phyloP scores from a whole-genome alignment of 2,113 vertebrate species.

The Tachycineta bicolor region DNA sequence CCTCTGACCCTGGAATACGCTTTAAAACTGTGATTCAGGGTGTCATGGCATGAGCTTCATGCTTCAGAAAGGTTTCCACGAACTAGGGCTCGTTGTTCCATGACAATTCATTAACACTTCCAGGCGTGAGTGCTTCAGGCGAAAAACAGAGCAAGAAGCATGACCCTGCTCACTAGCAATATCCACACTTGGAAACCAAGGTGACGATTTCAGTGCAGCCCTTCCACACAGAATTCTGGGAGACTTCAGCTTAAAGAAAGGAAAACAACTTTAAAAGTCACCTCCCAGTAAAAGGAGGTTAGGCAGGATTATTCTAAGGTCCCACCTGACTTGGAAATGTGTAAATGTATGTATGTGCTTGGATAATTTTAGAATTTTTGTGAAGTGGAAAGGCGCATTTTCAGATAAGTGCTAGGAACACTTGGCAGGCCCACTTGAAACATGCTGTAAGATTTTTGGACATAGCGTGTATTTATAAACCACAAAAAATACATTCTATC shows the following conservation, averaged over 20 bases:
- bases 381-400: background rate
- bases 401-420: conserved; percentile 24
- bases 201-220: background rate
- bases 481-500: conserved; percentile 18
- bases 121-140: background rate
- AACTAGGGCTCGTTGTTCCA: background rate
- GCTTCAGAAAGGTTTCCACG: conserved; percentile 12
- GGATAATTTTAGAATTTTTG: conserved; percentile 31
- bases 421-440: conserved; percentile 37
- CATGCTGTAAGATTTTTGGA: conserved; percentile 35
- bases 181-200: background rate
- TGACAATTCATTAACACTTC: background rate
- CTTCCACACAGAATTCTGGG: background rate
- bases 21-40: background rate
- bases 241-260: conserved; percentile 14
- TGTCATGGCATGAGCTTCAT: background rate
- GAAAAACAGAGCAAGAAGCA: background rate
- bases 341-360: background rate
- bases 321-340: conserved; percentile 38
- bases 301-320: conserved; percentile 3
- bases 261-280: conserved; percentile 18
- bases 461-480: background rate
- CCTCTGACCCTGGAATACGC: background rate
- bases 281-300: background rate
- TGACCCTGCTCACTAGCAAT: background rate